Percentiles rank a stretch among this genome's conserved stretches.
phyloP scores from a whole-genome alignment of 2,888 invertebrate genomes.

The Smittia aterrima region DNA sequence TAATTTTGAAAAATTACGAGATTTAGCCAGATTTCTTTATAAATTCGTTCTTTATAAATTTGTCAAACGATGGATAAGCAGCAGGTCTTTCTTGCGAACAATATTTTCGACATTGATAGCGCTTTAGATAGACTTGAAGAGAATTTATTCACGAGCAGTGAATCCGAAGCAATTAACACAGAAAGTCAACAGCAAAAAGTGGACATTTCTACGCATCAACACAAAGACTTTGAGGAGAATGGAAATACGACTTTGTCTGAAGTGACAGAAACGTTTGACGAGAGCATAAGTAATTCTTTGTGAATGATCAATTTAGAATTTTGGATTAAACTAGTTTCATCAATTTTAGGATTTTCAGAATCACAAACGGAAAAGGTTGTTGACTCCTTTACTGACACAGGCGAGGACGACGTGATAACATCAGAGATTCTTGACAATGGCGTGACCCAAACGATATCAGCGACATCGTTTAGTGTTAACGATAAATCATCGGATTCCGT shows the following conservation, averaged over 20 bases:
- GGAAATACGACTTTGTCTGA: constrained; percentile 5
- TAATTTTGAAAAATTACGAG: constrained; percentile 1
- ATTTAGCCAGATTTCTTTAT: not conserved
- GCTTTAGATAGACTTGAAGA: constrained; percentile 32
- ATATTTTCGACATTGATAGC: constrained; percentile 30
- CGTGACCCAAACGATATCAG: not conserved
- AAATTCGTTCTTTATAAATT: not conserved
- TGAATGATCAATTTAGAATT: not conserved
- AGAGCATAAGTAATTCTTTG: not conserved
- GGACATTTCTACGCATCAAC: not conserved
- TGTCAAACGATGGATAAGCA: constrained; percentile 23
- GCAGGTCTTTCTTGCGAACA: not conserved
- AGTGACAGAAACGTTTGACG: not conserved
- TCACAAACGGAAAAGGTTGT: not conserved
- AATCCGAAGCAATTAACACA: not conserved
- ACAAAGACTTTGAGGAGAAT: constrained; percentile 12
- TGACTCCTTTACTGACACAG: not conserved
- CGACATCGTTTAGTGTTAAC: not conserved
- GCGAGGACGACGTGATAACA: not conserved
- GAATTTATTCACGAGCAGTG: constrained; percentile 2
- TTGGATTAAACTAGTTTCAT: not conserved
- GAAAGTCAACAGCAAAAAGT: constrained; percentile 26
- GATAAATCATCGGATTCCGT: not conserved
- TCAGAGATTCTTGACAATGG: constrained; percentile 12
- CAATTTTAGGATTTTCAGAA: not conserved